Evolutionary conservation across 2,113 vertebrate genomes (phyloP), one percentile per base, ranked within the genome.

Genomic region (Triplophysa rosa): DNA sequence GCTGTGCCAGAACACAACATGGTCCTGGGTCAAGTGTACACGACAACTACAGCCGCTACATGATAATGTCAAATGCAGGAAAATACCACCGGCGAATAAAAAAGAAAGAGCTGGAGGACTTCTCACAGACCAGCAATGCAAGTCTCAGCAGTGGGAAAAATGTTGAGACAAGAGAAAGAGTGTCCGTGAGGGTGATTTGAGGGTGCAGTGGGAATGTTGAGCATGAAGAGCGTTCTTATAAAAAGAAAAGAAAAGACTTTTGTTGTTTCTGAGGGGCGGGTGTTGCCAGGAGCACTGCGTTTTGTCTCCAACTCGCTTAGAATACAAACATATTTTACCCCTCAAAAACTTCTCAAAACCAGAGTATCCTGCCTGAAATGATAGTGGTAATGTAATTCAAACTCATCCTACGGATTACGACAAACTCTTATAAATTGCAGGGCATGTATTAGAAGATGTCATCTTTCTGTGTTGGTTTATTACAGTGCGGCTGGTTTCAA

Each of bases 191-290:
- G 59, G 24, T 65, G 70, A 59, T 72, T 19, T 56, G 71, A 67
- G 42, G 24, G 69, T 23, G 64, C 45, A 40, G 10, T 45, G 47
- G 17, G 63, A 74, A 66, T 67, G 61, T 33, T 24, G 61, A 67
- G 66, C 66, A 71, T 82, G 71, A 79, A 84, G 70, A 66, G 33
- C 70, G 78, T 68, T 58, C 68, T 63, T 75, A 68, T n/a, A 75
- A 24, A 66, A 58, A 54, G 58, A 63, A 72, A 75, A 83, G 67
- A 74, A 66, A 80, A 79, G 68, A 65, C 52, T 24, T 29, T 71
- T 79, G 81, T 79, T 74, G 24, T 63, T 52, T 66, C 33, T 1
- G 21, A 24, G 26, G 68, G 67, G 24, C 14, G 4, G 24, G 33
- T 33, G 64, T 62, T 62, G 40, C 47, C 52, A 59, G 63, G 68